Percentiles rank a stretch among this genome's conserved stretches.
Conservation (phyloP, 2,888 invertebrate genomes). For the Nasonovia ribisnigri region DNA sequence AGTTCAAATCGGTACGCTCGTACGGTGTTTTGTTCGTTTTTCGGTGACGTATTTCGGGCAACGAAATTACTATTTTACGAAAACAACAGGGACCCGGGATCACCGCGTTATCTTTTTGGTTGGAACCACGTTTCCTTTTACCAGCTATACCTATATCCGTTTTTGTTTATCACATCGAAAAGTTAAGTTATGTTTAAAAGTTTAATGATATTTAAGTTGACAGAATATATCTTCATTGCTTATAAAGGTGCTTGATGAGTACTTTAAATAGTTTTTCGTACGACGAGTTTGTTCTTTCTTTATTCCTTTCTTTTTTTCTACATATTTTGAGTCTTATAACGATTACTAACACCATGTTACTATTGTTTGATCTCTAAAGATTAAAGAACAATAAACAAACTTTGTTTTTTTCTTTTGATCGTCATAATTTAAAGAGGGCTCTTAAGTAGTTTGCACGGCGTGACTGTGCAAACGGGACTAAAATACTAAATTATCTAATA, state of each 20-base stretch:
- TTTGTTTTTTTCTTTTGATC: not conserved
- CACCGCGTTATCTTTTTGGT: not conserved
- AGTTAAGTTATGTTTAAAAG: not conserved
- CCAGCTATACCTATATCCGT: not conserved
- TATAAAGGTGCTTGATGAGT: not conserved
- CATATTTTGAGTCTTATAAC: not conserved
- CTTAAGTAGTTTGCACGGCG: not conserved
- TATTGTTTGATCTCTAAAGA: not conserved
- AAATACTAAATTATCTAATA: not conserved
- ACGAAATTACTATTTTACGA: not conserved
- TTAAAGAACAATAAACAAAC: not conserved
- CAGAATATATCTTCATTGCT: not conserved
- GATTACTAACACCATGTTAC: not conserved
- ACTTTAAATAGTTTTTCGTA: not conserved
- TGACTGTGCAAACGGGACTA: not conserved
- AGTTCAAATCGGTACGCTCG: not conserved
- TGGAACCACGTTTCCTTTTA: not conserved
- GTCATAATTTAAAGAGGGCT: not conserved
- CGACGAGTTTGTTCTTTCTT: not conserved
- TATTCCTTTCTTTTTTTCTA: not conserved
- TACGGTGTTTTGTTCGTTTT: not conserved
- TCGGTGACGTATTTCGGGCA: not conserved
- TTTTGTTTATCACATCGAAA: not conserved
- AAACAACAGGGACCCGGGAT: too few species aligned
- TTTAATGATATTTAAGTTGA: not conserved